Conservation (phyloP, 2,113 vertebrate genomes). For the Corythoichthys haematopterus region DNA sequence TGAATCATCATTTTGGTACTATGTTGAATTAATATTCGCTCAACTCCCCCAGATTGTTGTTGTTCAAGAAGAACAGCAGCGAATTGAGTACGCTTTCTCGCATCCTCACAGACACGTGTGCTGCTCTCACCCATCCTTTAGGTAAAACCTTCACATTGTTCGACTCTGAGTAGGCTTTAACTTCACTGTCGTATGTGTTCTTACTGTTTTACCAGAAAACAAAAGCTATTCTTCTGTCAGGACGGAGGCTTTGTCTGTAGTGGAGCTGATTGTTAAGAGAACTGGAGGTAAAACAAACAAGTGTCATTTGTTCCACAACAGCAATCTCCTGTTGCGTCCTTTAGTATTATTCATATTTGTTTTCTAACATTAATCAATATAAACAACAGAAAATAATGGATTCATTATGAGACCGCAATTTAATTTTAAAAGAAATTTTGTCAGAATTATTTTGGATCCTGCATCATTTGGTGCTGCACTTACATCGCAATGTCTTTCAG, state of each 20-base stretch:
- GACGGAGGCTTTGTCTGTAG: conserved; percentile 88
- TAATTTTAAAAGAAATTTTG: too few species aligned
- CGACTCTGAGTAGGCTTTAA: accelerated
- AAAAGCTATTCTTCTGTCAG: conserved; percentile 94
- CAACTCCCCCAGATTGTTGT: conserved; percentile 74
- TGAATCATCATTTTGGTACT: not conserved
- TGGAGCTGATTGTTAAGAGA: conserved; percentile 86
- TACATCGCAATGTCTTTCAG: conserved; percentile 54
- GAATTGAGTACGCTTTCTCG: conserved; percentile 77
- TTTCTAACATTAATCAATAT: too few species aligned
- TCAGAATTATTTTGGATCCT: too few species aligned
- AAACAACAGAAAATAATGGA: too few species aligned
- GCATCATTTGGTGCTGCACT: too few species aligned
- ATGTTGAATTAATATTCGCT: not conserved
- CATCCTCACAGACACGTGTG: conserved; percentile 86
- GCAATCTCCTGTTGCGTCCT: too few species aligned
- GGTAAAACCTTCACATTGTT: conserved; percentile 20
- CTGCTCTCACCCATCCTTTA: conserved; percentile 84
- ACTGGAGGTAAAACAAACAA: conserved; percentile 77
- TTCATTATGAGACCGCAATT: too few species aligned
- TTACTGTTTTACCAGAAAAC: conserved; percentile 78
- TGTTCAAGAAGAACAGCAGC: conserved; percentile 80
- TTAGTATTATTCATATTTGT: too few species aligned
- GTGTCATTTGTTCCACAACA: not conserved
- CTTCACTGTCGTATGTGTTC: conserved; percentile 1